These are phyloP conservation scores for Pithys albifrons DNA, from an alignment of 2,113 vertebrate genomes.

Conservation along the genomic window DNA sequence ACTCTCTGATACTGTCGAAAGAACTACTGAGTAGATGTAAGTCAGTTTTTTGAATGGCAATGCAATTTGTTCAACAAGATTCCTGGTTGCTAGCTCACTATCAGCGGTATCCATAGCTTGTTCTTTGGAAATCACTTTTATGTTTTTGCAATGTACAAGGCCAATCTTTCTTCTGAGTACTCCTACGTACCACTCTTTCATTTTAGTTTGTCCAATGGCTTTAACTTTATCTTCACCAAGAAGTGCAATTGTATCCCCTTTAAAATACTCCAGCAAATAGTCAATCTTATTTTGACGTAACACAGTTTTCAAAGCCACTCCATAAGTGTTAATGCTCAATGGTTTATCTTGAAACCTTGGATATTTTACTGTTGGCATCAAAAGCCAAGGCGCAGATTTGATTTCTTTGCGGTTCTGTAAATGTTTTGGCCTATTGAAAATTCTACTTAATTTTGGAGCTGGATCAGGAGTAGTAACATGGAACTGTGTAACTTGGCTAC, in stretches of 20 bases:
- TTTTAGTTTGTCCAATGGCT: constrained; percentile 90
- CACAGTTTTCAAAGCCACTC: constrained; percentile 88
- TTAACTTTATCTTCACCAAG: constrained; percentile 87
- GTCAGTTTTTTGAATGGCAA: constrained; percentile 92
- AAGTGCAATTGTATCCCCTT: constrained; percentile 92
- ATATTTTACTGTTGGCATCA: constrained; percentile 73
- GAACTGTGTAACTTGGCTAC: constrained; percentile 75
- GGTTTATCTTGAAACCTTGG: constrained; percentile 82
- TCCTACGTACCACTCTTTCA: constrained; percentile 95
- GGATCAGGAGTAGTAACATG: constrained; percentile 82
- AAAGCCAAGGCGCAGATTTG: constrained; percentile 71
- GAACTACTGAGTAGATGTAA: constrained; percentile 92
- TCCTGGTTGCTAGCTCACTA: constrained; percentile 77
- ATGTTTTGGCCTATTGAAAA: constrained; percentile 55
- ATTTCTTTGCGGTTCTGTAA: constrained; percentile 74
- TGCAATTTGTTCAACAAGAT: constrained; percentile 86
- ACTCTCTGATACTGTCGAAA: constrained; percentile 87
- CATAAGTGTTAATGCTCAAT: constrained; percentile 82
- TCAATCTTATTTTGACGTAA: constrained; percentile 88
- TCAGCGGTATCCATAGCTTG: constrained; percentile 86
- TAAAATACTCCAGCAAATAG: constrained; percentile 95
- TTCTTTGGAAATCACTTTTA: constrained; percentile 89
- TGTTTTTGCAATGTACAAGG: constrained; percentile 91
- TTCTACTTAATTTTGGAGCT: constrained; percentile 81
- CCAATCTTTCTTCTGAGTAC: constrained; percentile 87